A percentile compares a stretch with the other conserved stretches of the same genome.
phyloP scores from a whole-genome alignment of 1,140 invertebrate genomes.

The Drosophila azteca region DNA sequence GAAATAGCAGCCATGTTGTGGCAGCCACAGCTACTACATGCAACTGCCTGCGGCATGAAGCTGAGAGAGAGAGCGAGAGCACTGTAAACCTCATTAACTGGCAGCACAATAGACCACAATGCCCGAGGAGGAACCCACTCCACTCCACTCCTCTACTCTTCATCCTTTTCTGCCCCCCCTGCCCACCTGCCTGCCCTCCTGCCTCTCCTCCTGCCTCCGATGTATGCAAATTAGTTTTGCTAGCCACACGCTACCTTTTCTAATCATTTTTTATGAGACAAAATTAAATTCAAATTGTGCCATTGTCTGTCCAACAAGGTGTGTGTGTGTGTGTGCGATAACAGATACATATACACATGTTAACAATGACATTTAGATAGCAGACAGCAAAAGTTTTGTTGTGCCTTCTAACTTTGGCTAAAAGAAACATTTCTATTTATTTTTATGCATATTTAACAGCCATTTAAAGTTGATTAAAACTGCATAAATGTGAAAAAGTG shows the following conservation, averaged over 20 bases:
- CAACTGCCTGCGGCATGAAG: background rate
- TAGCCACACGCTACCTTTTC: conserved; percentile 10
- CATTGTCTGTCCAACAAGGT: background rate
- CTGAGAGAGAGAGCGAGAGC: background rate
- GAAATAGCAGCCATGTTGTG: conserved; percentile 40
- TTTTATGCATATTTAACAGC: no score
- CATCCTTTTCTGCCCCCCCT: background rate
- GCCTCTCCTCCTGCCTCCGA: no score
- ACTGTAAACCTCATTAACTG: conserved; percentile 35
- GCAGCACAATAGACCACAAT: conserved; percentile 40
- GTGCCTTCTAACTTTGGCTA: no score
- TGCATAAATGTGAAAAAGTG: background rate
- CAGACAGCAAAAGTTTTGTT: background rate
- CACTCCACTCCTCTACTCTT: no score
- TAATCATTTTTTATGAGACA: conserved; percentile 57
- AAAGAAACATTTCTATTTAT: no score
- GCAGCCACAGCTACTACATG: conserved; percentile 8
- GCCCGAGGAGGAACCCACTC: background rate
- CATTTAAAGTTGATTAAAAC: no score
- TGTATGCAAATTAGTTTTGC: conserved; percentile 44
- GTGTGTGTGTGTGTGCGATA: background rate
- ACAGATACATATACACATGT: conserved; percentile 7
- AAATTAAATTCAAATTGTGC: conserved; percentile 32
- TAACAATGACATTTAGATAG: conserved; percentile 18
- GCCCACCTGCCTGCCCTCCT: background rate